Conservation (phyloP, 2,888 invertebrate species). For the Lithophane leautieri region DNA sequence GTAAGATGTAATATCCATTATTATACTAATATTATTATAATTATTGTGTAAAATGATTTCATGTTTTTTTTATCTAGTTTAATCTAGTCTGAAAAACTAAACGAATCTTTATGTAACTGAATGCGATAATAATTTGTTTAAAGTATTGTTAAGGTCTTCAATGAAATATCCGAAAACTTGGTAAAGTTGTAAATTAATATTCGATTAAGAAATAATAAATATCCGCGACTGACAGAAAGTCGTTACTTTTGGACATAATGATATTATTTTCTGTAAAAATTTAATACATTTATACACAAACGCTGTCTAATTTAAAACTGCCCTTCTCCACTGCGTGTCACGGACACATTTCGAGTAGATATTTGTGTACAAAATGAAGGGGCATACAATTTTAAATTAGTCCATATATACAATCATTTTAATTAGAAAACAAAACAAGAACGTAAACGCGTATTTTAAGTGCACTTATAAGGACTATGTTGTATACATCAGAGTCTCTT, state of each 20-base stretch:
- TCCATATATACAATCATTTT: not conserved
- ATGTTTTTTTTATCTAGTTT: slow-evolving; percentile 2
- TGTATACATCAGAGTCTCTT: not conserved
- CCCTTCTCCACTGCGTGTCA: not conserved
- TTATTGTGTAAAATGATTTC: slow-evolving; percentile 15
- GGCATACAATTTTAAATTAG: no score
- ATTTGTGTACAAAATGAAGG: not conserved
- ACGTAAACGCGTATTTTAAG: not conserved
- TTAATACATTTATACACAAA: not conserved
- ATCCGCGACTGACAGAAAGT: not conserved
- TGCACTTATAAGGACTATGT: slow-evolving; percentile 21
- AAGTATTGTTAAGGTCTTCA: not conserved
- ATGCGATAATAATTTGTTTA: not conserved
- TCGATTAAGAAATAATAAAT: not conserved
- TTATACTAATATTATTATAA: not conserved
- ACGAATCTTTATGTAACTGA: no score
- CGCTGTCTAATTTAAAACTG: not conserved
- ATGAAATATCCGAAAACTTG: not conserved
- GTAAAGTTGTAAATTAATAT: not conserved
- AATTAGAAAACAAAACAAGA: not conserved
- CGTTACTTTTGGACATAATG: not conserved
- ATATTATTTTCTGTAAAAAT: not conserved
- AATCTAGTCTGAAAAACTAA: slow-evolving; percentile 26
- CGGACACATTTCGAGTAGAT: not conserved
- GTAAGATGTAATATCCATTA: slow-evolving; percentile 2